These are phyloP conservation scores for Tringa solitaria DNA, from an alignment of 2,113 vertebrate species.

Conservation along the genomic window DNA sequence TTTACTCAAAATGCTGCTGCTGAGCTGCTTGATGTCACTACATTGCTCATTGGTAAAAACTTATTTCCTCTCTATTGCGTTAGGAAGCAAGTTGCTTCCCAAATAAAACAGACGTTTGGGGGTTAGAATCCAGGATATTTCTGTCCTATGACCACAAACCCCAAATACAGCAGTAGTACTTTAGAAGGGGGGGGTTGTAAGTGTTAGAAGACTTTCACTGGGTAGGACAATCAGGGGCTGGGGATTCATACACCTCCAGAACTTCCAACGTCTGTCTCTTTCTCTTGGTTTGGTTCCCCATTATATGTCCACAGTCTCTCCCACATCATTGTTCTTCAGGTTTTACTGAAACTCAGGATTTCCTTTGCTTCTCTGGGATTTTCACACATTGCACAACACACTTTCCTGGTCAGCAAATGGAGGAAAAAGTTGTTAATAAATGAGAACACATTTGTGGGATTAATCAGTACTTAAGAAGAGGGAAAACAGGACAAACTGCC, in stretches of 20 bases:
- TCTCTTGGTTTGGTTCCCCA: background rate
- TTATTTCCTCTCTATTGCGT: background rate
- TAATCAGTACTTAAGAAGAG: background rate
- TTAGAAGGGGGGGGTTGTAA: background rate
- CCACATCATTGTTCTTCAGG: background rate
- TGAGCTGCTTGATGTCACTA: background rate
- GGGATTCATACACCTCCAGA: background rate
- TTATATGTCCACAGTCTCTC: background rate
- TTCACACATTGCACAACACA: background rate
- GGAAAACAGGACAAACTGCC: background rate
- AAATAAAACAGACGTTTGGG: background rate
- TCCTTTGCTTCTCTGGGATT: background rate
- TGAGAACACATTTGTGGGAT: rapidly evolving
- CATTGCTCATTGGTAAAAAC: background rate
- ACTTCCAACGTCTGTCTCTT: background rate
- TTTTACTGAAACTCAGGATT: constrained; percentile 20
- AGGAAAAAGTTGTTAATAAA: background rate
- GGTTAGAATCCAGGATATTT: background rate
- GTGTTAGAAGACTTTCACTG: background rate
- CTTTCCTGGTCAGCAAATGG: background rate
- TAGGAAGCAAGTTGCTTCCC: background rate
- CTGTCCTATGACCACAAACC: background rate
- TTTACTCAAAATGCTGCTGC: background rate
- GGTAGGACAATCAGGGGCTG: background rate
- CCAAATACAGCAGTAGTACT: background rate